Evolutionary conservation across 1,140 invertebrate genomes (phyloP), one percentile per base, ranked within the genome.

Genomic region (Tetragonula clypearis): DNA sequence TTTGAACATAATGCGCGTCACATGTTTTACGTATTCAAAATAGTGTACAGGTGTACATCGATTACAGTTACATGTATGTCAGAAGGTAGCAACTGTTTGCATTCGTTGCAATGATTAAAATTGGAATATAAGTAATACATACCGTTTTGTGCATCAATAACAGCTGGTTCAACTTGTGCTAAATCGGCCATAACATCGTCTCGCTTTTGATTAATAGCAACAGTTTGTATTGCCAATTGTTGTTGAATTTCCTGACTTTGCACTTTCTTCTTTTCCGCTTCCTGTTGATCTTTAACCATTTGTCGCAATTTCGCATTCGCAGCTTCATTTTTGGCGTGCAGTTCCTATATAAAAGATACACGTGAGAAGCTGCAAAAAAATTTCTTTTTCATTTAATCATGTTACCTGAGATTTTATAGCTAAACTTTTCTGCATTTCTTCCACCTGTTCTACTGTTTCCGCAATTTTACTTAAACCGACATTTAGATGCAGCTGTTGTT

Each of bases 281-380:
- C 99, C 92, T 99, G 99, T 94, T 99, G 99, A 95, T 99, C 99
- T 95, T 99, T 99, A 65, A 99, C 97, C 99, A 99, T 99, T 94
- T 99, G 99, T 89, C 98, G 97, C 21, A 99, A 95, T 95, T 99
- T 99, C 1, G 98, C 97, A 95, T 99, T 99, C 35, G 99, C 99
- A 19, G 99, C 98, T 92, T 99, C 98, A 94, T 99, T 99, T 95
- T 99, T 99, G n/a, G 98, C 98, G 96, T 99, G 98, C 60, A 99
- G 94, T 95, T 99, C 99, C 95, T 98, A 85, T 55, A 11, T 5
- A 9, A 14, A 66, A 1, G 55, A 26, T 41, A 72, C 72, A 71
- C 49, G 23, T 76, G 8, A 77, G 12, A 79, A 66, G 49, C 41
- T 55, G 12, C 1, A 30, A 19, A 53, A 26, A 21, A 62, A 11